Percentiles rank a stretch among this genome's conserved stretches.
Conservation (phyloP, 2,113 vertebrate genomes). For the Chunga burmeisteri region DNA sequence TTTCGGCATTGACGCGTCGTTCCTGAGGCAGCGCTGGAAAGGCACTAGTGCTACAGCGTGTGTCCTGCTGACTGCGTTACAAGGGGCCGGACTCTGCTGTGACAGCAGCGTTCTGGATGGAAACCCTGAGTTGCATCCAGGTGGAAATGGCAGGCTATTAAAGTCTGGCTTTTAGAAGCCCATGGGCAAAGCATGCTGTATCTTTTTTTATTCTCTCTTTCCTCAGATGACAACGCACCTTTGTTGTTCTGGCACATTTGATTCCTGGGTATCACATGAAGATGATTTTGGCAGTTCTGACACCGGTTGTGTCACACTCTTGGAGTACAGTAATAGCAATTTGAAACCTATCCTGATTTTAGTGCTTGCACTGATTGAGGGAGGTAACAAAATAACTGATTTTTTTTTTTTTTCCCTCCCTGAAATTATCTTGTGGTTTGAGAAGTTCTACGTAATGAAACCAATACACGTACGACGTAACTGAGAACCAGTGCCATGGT, state of each 20-base stretch:
- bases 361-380: not conserved
- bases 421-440: not conserved
- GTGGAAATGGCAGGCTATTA: not conserved
- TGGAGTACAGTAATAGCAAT: not conserved
- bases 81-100: not conserved
- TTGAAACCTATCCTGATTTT: not conserved
- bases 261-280: not conserved
- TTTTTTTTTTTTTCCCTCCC: not conserved
- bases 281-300: not conserved
- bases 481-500: not conserved
- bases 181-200: rapidly evolving
- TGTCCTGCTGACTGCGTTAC: not conserved
- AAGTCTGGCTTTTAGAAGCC: not conserved
- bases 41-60: not conserved
- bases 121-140: not conserved
- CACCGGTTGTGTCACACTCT: not conserved
- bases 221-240: not conserved
- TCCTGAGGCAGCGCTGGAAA: not conserved
- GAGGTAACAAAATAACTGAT: not conserved
- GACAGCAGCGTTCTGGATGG: not conserved
- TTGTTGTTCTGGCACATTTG: not conserved
- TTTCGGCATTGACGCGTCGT: not conserved
- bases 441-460: not conserved
- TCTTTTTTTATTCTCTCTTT: not conserved
- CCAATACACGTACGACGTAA: rapidly evolving